These are phyloP conservation scores for Nyctibius bracteatus DNA, from an alignment of 2,113 vertebrate species.

Conservation along the genomic window DNA sequence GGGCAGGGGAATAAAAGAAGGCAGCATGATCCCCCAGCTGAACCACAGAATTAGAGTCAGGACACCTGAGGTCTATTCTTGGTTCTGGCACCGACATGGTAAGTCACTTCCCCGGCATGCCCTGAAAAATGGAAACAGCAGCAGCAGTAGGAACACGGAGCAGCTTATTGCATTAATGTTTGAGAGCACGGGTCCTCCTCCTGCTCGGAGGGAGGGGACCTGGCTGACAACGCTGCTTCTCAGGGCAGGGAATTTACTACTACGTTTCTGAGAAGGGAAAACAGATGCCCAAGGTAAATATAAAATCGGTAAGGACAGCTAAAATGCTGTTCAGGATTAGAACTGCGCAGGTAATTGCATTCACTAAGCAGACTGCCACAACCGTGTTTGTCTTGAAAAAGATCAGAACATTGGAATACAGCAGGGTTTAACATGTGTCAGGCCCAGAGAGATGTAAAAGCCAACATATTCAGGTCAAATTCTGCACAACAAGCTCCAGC, in stretches of 20 bases:
- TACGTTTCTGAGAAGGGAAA: not conserved
- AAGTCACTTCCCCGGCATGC: not conserved
- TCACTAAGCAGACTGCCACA: constrained; percentile 9
- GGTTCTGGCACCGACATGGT: not conserved
- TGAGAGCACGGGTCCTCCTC: not conserved
- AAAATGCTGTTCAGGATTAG: not conserved
- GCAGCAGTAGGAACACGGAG: not conserved
- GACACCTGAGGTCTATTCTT: constrained; percentile 57
- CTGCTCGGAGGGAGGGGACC: fast-evolving
- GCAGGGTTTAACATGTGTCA: not conserved
- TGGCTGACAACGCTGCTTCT: not conserved
- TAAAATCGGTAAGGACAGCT: not conserved
- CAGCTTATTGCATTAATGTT: not conserved
- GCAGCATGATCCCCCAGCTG: constrained; percentile 35
- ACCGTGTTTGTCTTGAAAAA: not conserved
- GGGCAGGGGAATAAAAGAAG: constrained; percentile 16
- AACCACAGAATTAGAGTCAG: constrained; percentile 42
- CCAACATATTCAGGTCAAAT: constrained; percentile 29
- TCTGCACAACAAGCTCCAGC: constrained; percentile 1
- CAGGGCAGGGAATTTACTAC: not conserved
- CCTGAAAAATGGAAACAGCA: constrained; percentile 22
- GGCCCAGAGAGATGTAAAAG: not conserved
- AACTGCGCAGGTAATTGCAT: not conserved
- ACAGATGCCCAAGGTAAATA: not conserved
- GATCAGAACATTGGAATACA: not conserved